Evolutionary conservation across 1,140 invertebrate genomes (phyloP).

Genomic region (Drosophila prosaltans): DNA sequence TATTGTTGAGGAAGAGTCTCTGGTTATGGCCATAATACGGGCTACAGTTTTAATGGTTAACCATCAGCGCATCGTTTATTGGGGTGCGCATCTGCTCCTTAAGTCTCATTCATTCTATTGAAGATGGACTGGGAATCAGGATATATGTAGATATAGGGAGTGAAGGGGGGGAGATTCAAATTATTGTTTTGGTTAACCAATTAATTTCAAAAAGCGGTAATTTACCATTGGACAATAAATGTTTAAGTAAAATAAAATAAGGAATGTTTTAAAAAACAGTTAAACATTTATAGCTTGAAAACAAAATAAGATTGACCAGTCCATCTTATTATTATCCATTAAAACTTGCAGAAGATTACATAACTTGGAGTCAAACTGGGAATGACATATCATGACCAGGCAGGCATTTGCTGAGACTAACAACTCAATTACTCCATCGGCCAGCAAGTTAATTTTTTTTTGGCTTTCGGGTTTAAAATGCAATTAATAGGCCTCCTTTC

Average conservation of each 20-base stretch:
- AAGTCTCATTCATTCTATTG: constrained; percentile 14
- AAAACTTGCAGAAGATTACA: not conserved
- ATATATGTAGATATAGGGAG: no score
- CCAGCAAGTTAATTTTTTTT: constrained; percentile 14
- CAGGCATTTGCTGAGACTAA: constrained; percentile 24
- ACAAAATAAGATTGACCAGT: not conserved
- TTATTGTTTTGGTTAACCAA: constrained; percentile 17
- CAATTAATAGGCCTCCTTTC: constrained; percentile 46
- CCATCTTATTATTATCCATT: not conserved
- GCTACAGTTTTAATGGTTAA: constrained; percentile 41
- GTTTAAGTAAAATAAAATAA: not conserved
- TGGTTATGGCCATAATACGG: constrained; percentile 72
- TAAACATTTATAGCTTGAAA: not conserved
- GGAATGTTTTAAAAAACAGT: not conserved
- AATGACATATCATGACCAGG: constrained; percentile 6
- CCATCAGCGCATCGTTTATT: constrained; percentile 66
- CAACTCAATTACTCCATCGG: constrained; percentile 47
- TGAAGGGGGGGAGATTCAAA: not conserved
- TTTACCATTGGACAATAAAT: not conserved
- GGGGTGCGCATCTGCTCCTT: constrained; percentile 32
- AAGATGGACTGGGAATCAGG: no score
- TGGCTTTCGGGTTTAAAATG: constrained; percentile 31
- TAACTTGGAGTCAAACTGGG: not conserved
- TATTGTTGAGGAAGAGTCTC: constrained; percentile 20
- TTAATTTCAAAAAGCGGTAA: constrained; percentile 34